phyloP scores from a whole-genome alignment of 23 tunicate species.

The Clavelina lepadiformis region DNA sequence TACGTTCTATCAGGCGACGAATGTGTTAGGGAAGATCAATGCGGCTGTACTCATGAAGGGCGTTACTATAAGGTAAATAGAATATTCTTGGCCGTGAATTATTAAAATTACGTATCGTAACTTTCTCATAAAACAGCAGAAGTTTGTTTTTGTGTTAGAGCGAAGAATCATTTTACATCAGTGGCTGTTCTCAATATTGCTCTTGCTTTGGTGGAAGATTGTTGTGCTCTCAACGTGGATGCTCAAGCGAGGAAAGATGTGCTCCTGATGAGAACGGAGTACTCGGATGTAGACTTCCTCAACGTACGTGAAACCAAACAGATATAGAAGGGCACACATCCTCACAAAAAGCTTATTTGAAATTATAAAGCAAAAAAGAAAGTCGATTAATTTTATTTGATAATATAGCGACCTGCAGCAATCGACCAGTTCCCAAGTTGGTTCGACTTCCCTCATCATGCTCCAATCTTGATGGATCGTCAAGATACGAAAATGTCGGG shows the following conservation, averaged over 20 bases:
- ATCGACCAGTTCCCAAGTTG: constrained; percentile 23
- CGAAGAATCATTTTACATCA: constrained; percentile 33
- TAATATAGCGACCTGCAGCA: constrained; percentile 35
- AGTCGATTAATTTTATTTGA: background rate
- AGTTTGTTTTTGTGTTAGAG: no score
- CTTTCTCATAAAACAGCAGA: no score
- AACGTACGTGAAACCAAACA: no score
- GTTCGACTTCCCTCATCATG: constrained; percentile 43
- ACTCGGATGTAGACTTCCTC: constrained; percentile 40
- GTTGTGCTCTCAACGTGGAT: constrained; percentile 8
- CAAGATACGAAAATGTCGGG: constrained; percentile 34
- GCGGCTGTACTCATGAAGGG: constrained; percentile 53
- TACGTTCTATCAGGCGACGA: constrained; percentile 40
- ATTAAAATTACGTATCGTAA: no score
- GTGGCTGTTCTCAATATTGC: constrained; percentile 28
- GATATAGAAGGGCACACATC: no score
- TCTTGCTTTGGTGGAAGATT: constrained; percentile 23
- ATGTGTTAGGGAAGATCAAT: constrained; percentile 29
- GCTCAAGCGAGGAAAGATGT: constrained; percentile 50
- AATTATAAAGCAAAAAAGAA: no score
- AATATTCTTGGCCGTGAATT: no score
- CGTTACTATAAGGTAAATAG: constrained; percentile 53
- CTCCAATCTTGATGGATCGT: constrained; percentile 4
- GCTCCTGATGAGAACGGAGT: constrained; percentile 46
- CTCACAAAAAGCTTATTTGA: no score